Evolutionary conservation across 2,113 vertebrate species (phyloP).

Genomic region (Mormoops blainvillei): DNA sequence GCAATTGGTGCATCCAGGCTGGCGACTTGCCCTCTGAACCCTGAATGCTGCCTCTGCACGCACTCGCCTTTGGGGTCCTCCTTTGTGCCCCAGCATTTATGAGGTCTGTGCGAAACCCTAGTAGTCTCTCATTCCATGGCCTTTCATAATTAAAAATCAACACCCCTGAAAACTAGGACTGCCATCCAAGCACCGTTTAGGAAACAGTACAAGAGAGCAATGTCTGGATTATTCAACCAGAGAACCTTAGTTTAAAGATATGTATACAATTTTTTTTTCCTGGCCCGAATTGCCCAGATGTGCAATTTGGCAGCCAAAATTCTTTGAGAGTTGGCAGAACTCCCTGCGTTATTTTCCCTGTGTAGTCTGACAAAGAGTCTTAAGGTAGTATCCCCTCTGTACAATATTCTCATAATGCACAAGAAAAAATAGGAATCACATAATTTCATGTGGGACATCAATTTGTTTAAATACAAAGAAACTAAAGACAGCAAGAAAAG

Average conservation of each 20-base stretch:
- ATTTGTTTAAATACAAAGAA: background rate
- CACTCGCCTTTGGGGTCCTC: background rate
- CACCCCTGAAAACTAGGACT: background rate
- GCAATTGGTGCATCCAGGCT: background rate
- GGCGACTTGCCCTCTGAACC: background rate
- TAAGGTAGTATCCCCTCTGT: background rate
- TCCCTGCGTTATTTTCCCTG: background rate
- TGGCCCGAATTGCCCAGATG: background rate
- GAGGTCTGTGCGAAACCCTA: background rate
- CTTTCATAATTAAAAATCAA: slow-evolving; percentile 21
- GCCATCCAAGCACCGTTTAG: background rate
- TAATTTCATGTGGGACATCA: background rate
- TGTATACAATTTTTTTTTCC: background rate
- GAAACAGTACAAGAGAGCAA: background rate
- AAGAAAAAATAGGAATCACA: background rate
- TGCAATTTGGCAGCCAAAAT: slow-evolving; percentile 26
- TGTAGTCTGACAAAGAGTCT: background rate
- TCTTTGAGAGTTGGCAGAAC: slow-evolving; percentile 16
- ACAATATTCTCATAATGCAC: background rate
- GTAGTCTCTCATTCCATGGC: background rate
- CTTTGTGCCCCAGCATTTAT: background rate
- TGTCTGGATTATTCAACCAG: background rate
- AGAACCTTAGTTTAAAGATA: background rate
- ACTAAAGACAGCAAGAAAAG: background rate
- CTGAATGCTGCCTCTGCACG: background rate